These are phyloP conservation scores for Sarcophaga subvicina DNA, from an alignment of 2,888 invertebrate genomes.

Conservation along the genomic window DNA sequence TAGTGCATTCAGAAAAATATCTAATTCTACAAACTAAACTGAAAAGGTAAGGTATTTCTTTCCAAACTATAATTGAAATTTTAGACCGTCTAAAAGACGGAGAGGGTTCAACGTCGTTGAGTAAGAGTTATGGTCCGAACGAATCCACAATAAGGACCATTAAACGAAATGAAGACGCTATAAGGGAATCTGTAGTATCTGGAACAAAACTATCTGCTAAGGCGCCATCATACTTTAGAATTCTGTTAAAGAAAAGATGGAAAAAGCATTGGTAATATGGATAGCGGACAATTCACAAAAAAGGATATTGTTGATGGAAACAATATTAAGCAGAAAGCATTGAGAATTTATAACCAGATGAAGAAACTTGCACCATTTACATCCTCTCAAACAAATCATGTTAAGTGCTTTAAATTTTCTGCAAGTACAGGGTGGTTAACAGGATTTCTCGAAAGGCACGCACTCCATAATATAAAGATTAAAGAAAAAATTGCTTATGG, in stretches of 20 bases:
- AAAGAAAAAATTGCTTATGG: constrained; percentile 69
- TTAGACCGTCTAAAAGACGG: background rate
- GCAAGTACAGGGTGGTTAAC: constrained; percentile 71
- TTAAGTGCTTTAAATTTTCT: background rate
- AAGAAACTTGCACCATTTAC: constrained; percentile 26
- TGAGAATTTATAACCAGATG: constrained; percentile 47
- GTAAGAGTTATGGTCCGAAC: background rate
- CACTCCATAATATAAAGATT: constrained; percentile 71
- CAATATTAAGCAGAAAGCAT: constrained; percentile 39
- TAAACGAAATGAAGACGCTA: background rate
- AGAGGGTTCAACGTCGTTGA: background rate
- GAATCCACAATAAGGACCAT: background rate
- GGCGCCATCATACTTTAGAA: background rate
- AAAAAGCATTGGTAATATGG: constrained; percentile 21
- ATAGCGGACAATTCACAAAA: constrained; percentile 33
- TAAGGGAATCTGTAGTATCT: background rate
- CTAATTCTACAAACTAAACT: too few species aligned
- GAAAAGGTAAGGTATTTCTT: too few species aligned
- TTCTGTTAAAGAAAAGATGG: background rate
- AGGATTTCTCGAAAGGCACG: constrained; percentile 49
- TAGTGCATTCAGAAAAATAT: too few species aligned
- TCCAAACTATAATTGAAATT: background rate
- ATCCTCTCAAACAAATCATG: constrained; percentile 6
- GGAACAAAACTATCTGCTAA: background rate
- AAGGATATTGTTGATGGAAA: constrained; percentile 26